Evolutionary conservation across 2,113 vertebrate genomes (phyloP).

Genomic region (Psammodynastes pulverulentus): DNA sequence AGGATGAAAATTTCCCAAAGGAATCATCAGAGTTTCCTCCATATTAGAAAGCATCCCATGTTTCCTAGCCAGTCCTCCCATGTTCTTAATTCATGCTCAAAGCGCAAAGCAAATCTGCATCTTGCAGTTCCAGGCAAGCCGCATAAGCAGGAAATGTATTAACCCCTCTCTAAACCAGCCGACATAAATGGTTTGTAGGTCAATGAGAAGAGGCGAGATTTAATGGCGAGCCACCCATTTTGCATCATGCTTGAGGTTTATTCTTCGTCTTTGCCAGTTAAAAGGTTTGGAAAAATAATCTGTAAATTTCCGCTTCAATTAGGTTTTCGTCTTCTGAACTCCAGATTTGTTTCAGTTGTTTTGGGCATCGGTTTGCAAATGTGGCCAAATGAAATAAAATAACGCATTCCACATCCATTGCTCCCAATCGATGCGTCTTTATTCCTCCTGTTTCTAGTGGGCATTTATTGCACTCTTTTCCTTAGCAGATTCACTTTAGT

Average conservation of each 20-base stretch:
- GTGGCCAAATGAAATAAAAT: neutral
- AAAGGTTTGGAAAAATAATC: neutral
- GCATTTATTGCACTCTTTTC: neutral
- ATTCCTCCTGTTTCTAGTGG: neutral
- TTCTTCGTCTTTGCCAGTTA: neutral
- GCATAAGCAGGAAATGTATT: neutral
- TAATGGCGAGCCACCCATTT: neutral
- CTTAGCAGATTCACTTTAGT: neutral
- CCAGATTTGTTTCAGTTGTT: neutral
- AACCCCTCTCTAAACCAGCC: neutral
- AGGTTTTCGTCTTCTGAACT: neutral
- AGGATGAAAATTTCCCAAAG: neutral
- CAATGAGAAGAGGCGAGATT: neutral
- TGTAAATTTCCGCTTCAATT: neutral
- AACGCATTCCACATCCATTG: neutral
- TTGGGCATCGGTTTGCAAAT: neutral
- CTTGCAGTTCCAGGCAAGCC: neutral
- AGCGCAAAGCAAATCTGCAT: neutral
- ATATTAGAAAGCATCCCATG: neutral
- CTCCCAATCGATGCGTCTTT: neutral
- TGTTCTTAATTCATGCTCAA: neutral
- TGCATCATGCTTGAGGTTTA: neutral
- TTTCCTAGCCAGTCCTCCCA: neutral
- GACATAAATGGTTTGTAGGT: neutral
- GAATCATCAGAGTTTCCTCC: neutral